Evolutionary conservation across 2,888 invertebrate species (phyloP), one percentile per base, ranked within the genome.

Genomic region (Amorpha juglandis): DNA sequence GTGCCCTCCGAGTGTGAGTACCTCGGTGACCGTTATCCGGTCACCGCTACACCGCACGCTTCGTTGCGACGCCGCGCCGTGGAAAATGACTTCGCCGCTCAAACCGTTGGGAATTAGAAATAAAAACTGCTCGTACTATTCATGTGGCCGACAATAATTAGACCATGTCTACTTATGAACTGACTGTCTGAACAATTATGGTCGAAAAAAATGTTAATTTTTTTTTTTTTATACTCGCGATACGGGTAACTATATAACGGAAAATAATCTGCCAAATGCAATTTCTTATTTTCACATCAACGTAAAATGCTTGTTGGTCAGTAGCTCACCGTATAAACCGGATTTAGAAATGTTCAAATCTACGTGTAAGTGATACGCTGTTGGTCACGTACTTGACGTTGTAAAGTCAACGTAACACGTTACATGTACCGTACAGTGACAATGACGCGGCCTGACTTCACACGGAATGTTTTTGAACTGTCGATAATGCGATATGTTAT

Each of bases 1-100:
- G 74, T 83, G 86, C 87, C 87, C 88, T 89, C 82, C 69, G 78
- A 81, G 82, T 82, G 81, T 79, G 82, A 81, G 86, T 87, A 88
- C 85, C 82, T 84, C 77, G 63, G 74, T 69, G 83, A 90, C 92
- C 91, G 92, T 91, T 91, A 91, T 82, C 80, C 89, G 86, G 90
- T 90, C 90, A 88, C 89, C 89, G 90, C 90, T 89, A 88, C 76
- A 81, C 81, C 79, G 77, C 75, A 71, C 79, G 78, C 77, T 75
- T 74, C 68, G 73, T 70, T 66, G 65, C 71, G 70, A 70, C 69
- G 77, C 79, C 73, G 71, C 77, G 74, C 78, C 78, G 75, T 75
- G 77, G 81, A 83, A 83, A 86, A 84, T 58, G 38, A 42, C 58
- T 78, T 75, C 81, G 80, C 77, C 77, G 80, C 82, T 82, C 78